phyloP scores from a whole-genome alignment of 2,113 vertebrate genomes.

The Callipepla californica region DNA sequence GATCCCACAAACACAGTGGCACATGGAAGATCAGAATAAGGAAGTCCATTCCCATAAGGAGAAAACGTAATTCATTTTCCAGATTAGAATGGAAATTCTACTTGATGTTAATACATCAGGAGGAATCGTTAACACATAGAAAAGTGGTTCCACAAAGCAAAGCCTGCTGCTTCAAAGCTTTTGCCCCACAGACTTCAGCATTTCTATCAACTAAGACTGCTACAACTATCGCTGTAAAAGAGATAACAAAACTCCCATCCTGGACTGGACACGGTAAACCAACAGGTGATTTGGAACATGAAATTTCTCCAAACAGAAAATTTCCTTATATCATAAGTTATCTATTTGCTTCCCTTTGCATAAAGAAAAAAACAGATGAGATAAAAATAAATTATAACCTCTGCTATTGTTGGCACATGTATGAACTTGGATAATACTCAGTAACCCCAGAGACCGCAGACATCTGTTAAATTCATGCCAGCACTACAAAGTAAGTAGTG shows the following conservation, averaged over 20 bases:
- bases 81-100: neutral
- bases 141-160: neutral
- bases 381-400: neutral
- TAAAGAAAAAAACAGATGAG: neutral
- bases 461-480: neutral
- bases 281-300: neutral
- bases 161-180: neutral
- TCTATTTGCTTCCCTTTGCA: neutral
- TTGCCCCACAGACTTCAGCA: neutral
- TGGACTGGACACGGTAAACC: neutral
- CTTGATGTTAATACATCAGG: neutral
- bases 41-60: neutral
- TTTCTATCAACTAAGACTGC: neutral
- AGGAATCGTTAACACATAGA: neutral
- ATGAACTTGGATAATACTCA: neutral
- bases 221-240: neutral
- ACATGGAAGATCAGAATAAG: neutral
- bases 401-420: neutral
- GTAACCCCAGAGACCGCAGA: neutral
- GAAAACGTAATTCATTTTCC: neutral
- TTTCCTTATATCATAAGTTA: neutral
- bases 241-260: neutral
- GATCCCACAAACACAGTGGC: neutral
- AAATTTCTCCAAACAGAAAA: neutral
- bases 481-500: neutral